Conservation (phyloP, 2,888 invertebrate genomes). For the Sylvicola cinctus region DNA sequence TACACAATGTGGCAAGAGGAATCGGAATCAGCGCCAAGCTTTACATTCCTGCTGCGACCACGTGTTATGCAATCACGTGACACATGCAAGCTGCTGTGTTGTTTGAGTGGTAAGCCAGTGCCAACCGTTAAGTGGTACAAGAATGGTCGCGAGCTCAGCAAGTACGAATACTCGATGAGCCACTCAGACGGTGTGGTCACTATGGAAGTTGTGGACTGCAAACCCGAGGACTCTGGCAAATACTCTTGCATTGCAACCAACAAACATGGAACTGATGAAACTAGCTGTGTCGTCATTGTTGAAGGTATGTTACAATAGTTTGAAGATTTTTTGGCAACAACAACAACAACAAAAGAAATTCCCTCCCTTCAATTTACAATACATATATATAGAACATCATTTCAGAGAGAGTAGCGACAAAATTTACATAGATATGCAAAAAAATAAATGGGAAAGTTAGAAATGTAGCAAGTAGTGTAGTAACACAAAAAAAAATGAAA, state of each 20-base stretch:
- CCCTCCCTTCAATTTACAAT: no score
- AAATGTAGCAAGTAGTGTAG: no score
- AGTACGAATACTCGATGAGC: constrained; percentile 77
- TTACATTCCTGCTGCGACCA: constrained; percentile 96
- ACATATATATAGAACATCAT: no score
- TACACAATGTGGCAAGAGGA: constrained; percentile 56
- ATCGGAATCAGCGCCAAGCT: constrained; percentile 81
- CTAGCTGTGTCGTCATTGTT: constrained; percentile 85
- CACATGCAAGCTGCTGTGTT: constrained; percentile 94
- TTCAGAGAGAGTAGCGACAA: no score
- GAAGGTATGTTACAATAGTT: constrained; percentile 43
- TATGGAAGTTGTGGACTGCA: constrained; percentile 88
- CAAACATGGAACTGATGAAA: constrained; percentile 85
- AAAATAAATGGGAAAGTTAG: no score
- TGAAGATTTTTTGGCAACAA: background rate
- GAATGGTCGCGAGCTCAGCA: constrained; percentile 77
- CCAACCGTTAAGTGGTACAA: constrained; percentile 88
- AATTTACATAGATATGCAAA: no score
- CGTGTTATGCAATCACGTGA: constrained; percentile 93
- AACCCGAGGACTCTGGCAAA: constrained; percentile 87
- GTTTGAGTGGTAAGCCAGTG: constrained; percentile 83
- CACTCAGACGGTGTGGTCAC: constrained; percentile 91
- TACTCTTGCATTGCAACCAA: constrained; percentile 90
- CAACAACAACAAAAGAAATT: no score
- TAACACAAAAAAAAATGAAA: no score